These are phyloP conservation scores for Anguilla obscura DNA, from an alignment of 2,797 vertebrate genomes.

Conservation along the genomic window DNA sequence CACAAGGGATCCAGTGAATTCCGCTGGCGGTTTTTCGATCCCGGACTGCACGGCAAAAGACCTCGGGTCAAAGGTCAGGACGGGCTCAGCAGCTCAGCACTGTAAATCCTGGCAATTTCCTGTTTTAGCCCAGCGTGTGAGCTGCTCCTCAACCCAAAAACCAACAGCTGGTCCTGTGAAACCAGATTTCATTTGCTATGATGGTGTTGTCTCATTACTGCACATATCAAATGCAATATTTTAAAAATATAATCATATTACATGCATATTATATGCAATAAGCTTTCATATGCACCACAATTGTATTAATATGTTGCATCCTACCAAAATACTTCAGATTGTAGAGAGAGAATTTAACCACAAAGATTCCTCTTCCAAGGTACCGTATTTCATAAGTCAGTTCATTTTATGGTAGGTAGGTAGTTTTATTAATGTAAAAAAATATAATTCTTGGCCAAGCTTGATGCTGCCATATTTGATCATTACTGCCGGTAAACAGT, in stretches of 20 bases:
- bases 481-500: background rate
- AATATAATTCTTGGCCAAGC: background rate
- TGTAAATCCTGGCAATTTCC: constrained; percentile 37
- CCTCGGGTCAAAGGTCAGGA: constrained; percentile 24
- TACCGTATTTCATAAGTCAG: background rate
- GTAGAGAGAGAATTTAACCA: background rate
- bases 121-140: constrained; percentile 21
- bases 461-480: background rate
- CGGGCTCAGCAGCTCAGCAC: constrained; percentile 27
- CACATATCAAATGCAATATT: background rate
- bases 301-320: background rate
- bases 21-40: background rate
- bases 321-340: background rate
- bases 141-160: background rate
- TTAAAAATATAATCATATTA: background rate
- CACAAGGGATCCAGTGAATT: background rate
- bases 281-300: too few species aligned
- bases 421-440: background rate
- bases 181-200: background rate
- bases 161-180: background rate
- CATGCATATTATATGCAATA: too few species aligned
- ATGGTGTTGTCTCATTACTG: background rate
- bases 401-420: background rate
- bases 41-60: background rate
- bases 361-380: background rate